Evolutionary conservation across 2,113 vertebrate genomes (phyloP), one percentile per base, ranked within the genome.

Genomic region (Heliornis fulica): DNA sequence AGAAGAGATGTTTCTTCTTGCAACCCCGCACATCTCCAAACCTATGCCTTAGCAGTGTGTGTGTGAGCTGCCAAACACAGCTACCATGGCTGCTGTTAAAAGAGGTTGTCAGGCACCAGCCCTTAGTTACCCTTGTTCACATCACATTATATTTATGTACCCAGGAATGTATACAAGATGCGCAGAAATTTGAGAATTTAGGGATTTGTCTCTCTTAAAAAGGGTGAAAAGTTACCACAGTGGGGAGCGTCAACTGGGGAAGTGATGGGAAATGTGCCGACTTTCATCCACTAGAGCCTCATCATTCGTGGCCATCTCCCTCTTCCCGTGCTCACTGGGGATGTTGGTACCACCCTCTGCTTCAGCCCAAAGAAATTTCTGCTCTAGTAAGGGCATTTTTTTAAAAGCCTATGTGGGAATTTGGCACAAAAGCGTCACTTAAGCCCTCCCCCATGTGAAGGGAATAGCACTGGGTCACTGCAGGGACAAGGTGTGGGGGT

Each of bases 21-120:
- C 59, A 64, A 2, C 4, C 32, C 34, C 29, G 32, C 36, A 43
- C 7, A 4, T 68, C 63, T 19, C 16, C 1, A 0, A 21, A 14
- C 28, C 61, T 59, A 21, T 59, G 25, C 45, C 50, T 43, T 0
- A 0, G 16, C 45, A 48, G 32, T 2, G 12, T 3, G 32, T 2
- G 12, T 3, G 1, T 19, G 54, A 78, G 53, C n/a, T 93, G 59
- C 54, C 48, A 50, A 22, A 43, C 13, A n/a, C 41, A 80, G 2
- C 31, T 36, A 3, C 54, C 0, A 3, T 3, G 13, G 22, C n/a
- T 64, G 11, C 32, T 41, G 8, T 64, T 69, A 7, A 7, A 29
- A 14, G 17, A 61, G 45, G 3, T 13, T 5, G 4, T 69, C 53
- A 56, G 45, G n/a, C 59, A 45, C 31, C 32, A 20, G 53, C 19